Evolutionary conservation across 2,888 invertebrate genomes (phyloP).

Genomic region (Loripinus fragilis): DNA sequence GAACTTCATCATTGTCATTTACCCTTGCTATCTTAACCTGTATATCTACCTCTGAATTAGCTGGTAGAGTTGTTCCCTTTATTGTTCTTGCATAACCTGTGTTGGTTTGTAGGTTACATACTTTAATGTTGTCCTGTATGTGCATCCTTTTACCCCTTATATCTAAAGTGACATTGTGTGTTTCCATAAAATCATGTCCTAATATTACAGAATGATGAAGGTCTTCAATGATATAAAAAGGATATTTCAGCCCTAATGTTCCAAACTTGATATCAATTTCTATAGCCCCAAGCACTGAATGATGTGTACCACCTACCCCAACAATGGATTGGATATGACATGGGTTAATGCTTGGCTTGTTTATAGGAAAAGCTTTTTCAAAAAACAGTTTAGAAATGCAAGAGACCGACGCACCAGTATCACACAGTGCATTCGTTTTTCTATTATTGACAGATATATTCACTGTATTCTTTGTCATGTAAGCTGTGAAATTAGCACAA

Average conservation of each 20-base stretch:
- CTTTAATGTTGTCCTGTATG: conserved; percentile 4
- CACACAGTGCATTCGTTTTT: conserved; percentile 36
- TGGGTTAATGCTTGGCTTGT: conserved; percentile 1
- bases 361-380: conserved; percentile 13
- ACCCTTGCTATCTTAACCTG: conserved; percentile 26
- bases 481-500: too few relatives aligned
- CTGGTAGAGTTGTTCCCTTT: not conserved
- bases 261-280: conserved; percentile 20
- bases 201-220: conserved; percentile 27
- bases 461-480: conserved; percentile 21
- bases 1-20: conserved; percentile 11
- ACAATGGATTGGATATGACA: conserved; percentile 14
- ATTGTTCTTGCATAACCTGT: conserved; percentile 27
- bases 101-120: conserved; percentile 27
- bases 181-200: conserved; percentile 19
- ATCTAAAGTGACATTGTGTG: conserved; percentile 12
- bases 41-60: conserved; percentile 23
- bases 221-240: conserved; percentile 26
- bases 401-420: conserved; percentile 37
- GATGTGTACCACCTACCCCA: conserved; percentile 23
- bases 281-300: conserved; percentile 21
- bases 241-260: not conserved
- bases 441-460: conserved; percentile 21
- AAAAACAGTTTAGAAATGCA: conserved; percentile 30
- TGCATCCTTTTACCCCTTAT: conserved; percentile 6